Percentiles rank a stretch among this genome's conserved stretches.
These are phyloP conservation scores for Helicoverpa zea DNA, from an alignment of 1,140 invertebrate genomes.

Conservation along the genomic window DNA sequence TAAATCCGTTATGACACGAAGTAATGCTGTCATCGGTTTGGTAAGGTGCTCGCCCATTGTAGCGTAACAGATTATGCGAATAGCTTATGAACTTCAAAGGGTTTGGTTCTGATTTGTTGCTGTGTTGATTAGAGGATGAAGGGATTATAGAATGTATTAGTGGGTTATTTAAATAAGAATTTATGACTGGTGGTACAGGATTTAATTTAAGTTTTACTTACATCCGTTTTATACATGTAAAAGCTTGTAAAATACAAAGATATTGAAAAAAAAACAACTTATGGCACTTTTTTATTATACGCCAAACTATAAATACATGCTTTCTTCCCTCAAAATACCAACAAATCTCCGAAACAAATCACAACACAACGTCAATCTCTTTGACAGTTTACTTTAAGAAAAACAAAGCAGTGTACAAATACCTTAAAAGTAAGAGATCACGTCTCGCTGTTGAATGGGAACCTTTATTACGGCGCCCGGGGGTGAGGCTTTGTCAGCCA, in stretches of 20 bases:
- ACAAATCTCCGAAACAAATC: neutral
- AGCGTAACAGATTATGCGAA: slow-evolving; percentile 42
- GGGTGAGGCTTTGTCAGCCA: slow-evolving; percentile 26
- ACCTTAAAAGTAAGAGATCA: slow-evolving; percentile 40
- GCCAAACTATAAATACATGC: too few relatives aligned
- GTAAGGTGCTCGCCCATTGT: slow-evolving; percentile 8
- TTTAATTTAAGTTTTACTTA: neutral
- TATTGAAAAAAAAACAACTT: neutral
- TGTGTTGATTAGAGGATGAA: slow-evolving; percentile 27
- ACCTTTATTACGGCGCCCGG: slow-evolving; percentile 43
- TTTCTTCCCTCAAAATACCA: too few relatives aligned
- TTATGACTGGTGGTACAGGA: too few relatives aligned
- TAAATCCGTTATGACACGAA: slow-evolving; percentile 59
- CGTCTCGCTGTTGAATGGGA: slow-evolving; percentile 27
- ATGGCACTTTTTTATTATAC: neutral
- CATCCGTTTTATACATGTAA: neutral
- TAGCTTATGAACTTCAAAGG: slow-evolving; percentile 16
- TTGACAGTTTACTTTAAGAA: neutral
- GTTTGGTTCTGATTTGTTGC: slow-evolving; percentile 33
- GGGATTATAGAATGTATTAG: slow-evolving; percentile 19
- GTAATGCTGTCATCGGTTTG: slow-evolving; percentile 44
- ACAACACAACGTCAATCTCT: neutral
- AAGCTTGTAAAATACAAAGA: neutral
- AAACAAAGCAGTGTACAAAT: slow-evolving; percentile 7
- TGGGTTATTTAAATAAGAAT: neutral